Evolutionary conservation across 2,113 vertebrate species (phyloP), one percentile per base, ranked within the genome.

Genomic region (Corydoras maculifer): DNA sequence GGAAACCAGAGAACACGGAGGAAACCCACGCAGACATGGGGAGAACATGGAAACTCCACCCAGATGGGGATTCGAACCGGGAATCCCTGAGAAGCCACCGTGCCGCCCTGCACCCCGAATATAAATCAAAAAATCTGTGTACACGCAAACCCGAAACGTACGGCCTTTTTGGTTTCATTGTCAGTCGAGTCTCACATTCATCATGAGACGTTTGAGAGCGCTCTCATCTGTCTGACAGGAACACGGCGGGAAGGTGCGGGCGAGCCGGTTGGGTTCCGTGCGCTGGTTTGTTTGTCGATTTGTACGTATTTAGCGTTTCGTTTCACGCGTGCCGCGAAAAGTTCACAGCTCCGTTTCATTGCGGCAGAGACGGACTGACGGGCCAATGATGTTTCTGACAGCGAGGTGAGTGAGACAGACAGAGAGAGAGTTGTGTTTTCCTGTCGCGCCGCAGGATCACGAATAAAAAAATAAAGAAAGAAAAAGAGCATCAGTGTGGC

Each of bases 211-310:
- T 72, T 60, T 58, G 18, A 25, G 18, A 25, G 18, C 18, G 18
- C 73, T 73, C 73, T 51, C 31, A 73, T 70, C 58, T 69, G 78
- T 79, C 69, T 80, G 79, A 82, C 78, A 70, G 14, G 70, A 64
- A 60, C 57, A 77, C 69, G 18, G 75, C 73, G 77, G 48, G 77
- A 59, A 43, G 57, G n/a, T 32, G 62, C 14, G 73, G 62, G 50
- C 18, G 31, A 69, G 79, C 79, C 79, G 77, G 65, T 58, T 63
- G 50, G 65, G 12, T 15, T 58, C 13, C 72, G 79, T 14, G 64
- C 50, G 71, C 70, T 51, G 75, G 76, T 82, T 77, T 80, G 79
- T 83, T 84, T 79, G 77, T 58, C 67, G 73, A 80, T 74, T 73
- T 65, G 59, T 78, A 65, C 30, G 18, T 77, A 68, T 77, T 78